phyloP scores from a whole-genome alignment of 1,140 invertebrate genomes.

The Formica selysi region DNA sequence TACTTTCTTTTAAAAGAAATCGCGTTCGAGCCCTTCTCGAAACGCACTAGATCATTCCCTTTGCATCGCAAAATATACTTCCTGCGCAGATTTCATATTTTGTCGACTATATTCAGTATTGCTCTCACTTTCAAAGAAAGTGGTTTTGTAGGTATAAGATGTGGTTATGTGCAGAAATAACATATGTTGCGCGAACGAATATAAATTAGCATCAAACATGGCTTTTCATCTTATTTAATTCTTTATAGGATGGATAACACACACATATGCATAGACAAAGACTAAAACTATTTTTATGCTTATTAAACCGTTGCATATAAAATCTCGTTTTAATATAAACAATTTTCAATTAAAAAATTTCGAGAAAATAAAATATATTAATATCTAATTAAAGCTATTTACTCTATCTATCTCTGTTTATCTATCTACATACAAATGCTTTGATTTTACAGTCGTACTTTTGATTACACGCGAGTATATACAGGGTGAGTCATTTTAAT shows the following conservation, averaged over 20 bases:
- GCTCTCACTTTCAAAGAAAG: constrained; percentile 43
- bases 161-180: not conserved
- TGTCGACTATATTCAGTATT: constrained; percentile 9
- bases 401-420: not conserved
- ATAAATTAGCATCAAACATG: constrained; percentile 15
- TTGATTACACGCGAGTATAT: not conserved
- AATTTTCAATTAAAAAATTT: not conserved
- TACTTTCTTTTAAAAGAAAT: not conserved
- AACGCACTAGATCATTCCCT: not conserved
- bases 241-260: not conserved
- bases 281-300: constrained; percentile 5
- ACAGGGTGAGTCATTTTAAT: too few relatives aligned
- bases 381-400: not conserved
- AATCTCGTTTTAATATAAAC: not conserved
- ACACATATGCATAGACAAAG: not conserved
- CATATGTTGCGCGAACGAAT: not conserved
- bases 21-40: too few relatives aligned
- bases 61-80: not conserved
- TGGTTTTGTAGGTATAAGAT: constrained; percentile 14
- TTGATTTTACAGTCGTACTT: not conserved
- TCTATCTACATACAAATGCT: not conserved
- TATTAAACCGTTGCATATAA: not conserved
- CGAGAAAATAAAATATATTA: not conserved
- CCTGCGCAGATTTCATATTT: constrained; percentile 18
- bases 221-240: not conserved